A percentile compares a stretch with the other conserved stretches of the same genome.
Evolutionary conservation across 2,113 vertebrate species (phyloP).

Genomic region (Procavia capensis): DNA sequence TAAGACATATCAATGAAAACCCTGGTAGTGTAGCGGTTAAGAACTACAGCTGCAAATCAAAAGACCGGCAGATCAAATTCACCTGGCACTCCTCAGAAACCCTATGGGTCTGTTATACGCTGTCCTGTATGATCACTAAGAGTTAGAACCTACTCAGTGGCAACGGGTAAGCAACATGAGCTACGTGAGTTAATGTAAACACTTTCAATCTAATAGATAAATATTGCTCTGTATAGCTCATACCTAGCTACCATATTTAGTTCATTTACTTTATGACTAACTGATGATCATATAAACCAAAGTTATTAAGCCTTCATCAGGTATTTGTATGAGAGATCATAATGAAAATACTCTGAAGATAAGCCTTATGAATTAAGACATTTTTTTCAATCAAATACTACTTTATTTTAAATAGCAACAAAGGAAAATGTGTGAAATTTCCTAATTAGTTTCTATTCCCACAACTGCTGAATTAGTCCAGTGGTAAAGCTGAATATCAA

Average conservation of each 20-base stretch:
- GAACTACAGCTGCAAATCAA: too few relatives aligned
- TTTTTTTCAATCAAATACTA: neutral
- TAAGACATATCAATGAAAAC: too few relatives aligned
- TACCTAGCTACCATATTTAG: slow-evolving; percentile 18
- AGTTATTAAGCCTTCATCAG: neutral
- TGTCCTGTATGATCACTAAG: too few relatives aligned
- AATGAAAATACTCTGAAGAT: neutral
- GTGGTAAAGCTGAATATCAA: neutral
- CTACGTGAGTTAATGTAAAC: neutral
- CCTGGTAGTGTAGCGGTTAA: too few relatives aligned
- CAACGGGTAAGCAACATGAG: neutral
- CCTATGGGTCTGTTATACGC: too few relatives aligned
- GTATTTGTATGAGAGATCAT: neutral
- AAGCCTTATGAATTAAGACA: neutral
- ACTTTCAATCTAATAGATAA: slow-evolving; percentile 10
- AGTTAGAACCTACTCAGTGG: too few relatives aligned
- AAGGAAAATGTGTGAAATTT: neutral
- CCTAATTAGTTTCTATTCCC: neutral
- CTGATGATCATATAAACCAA: slow-evolving; percentile 21
- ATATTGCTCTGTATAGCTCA: neutral
- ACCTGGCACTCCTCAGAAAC: too few relatives aligned
- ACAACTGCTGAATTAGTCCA: neutral
- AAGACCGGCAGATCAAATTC: too few relatives aligned
- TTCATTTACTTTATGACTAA: slow-evolving; percentile 39
- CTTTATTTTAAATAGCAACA: neutral